Evolutionary conservation across 92 coral and sea anemone species (phyloP).

Genomic region (Metridium senile): DNA sequence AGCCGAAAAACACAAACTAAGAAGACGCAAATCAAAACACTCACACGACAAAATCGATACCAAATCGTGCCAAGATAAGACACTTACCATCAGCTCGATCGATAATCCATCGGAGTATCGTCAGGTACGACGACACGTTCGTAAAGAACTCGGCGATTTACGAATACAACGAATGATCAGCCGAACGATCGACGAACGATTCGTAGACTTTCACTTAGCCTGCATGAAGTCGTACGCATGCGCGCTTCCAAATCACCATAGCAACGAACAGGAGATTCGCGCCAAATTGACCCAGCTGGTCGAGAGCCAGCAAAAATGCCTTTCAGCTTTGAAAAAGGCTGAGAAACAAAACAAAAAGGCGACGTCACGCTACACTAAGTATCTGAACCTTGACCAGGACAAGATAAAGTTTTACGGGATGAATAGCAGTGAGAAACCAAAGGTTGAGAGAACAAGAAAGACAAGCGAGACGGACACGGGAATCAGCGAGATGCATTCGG

Average conservation of each 20-base stretch:
- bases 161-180: conserved; percentile 15
- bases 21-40: conserved; percentile 12
- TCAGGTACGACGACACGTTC: conserved; percentile 26
- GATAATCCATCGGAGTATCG: conserved; percentile 29
- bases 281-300: conserved; percentile 23
- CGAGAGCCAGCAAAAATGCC: conserved; percentile 51
- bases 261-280: conserved; percentile 37
- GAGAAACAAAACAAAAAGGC: conserved; percentile 45
- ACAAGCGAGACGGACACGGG: conserved; percentile 78
- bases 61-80: not conserved
- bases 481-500: conserved; percentile 80
- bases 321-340: conserved; percentile 31
- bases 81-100: conserved; percentile 2
- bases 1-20: conserved; percentile 9
- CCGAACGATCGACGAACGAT: conserved; percentile 26
- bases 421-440: not conserved
- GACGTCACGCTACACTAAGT: conserved; percentile 36
- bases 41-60: conserved; percentile 8
- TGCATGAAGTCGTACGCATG: conserved; percentile 6
- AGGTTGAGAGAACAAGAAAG: conserved; percentile 19
- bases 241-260: conserved; percentile 14
- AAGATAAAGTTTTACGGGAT: conserved; percentile 7
- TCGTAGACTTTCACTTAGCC: conserved; percentile 28
- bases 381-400: not conserved
- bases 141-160: conserved; percentile 21